Conservation (phyloP, 1,140 invertebrate genomes). For the Stegodyphus mimosarum region DNA sequence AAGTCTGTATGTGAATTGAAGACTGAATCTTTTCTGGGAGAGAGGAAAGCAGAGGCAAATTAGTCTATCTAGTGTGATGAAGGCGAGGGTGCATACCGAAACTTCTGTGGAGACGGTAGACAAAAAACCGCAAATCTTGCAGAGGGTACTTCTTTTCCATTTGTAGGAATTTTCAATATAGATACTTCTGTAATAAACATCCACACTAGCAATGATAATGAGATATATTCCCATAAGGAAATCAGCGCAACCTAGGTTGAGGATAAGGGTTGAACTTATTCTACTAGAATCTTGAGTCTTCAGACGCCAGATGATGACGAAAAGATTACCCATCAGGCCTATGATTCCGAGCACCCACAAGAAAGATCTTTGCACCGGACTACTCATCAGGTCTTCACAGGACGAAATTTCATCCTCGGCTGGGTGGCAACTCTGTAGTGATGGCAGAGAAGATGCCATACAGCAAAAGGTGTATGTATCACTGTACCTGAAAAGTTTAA, state of each 20-base stretch:
- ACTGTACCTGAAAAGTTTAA: constrained; percentile 62
- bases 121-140: constrained; percentile 69
- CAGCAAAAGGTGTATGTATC: constrained; percentile 70
- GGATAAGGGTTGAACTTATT: constrained; percentile 65
- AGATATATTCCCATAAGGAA: constrained; percentile 85
- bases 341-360: constrained; percentile 70
- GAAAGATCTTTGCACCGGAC: constrained; percentile 67
- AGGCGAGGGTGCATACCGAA: constrained; percentile 79
- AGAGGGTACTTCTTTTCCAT: constrained; percentile 69
- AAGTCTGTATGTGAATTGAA: constrained; percentile 72
- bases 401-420: constrained; percentile 70
- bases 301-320: constrained; percentile 69
- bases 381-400: constrained; percentile 71
- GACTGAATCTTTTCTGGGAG: constrained; percentile 72
- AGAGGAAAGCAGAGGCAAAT: constrained; percentile 78
- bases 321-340: constrained; percentile 68
- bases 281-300: constrained; percentile 66
- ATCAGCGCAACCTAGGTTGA: constrained; percentile 73
- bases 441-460: constrained; percentile 63
- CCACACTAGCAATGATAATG: constrained; percentile 77
- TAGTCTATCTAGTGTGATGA: constrained; percentile 82
- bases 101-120: constrained; percentile 71
- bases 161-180: constrained; percentile 68
- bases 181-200: constrained; percentile 70
- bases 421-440: constrained; percentile 66